A percentile compares a stretch with the other conserved stretches of the same genome.
Evolutionary conservation across 1,140 invertebrate species (phyloP).

Genomic region (Heliconius congener): DNA sequence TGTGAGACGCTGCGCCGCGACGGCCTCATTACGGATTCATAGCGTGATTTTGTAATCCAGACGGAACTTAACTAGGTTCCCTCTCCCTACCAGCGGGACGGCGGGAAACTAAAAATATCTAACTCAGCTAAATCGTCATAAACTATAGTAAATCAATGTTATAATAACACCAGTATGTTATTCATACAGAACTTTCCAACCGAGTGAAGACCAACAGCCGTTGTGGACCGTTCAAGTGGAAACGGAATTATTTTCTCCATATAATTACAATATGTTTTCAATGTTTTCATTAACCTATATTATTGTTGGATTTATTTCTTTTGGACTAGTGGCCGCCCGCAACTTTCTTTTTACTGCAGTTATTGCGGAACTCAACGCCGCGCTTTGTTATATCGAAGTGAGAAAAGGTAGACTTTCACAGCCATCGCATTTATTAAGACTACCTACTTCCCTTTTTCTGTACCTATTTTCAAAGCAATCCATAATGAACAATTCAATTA

Average conservation of each 20-base stretch:
- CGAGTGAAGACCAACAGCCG: slow-evolving; percentile 16
- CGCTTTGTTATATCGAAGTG: no score
- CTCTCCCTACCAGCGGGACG: background rate
- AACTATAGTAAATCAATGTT: background rate
- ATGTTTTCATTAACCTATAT: slow-evolving; percentile 9
- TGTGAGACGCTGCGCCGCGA: no score
- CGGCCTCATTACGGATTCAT: no score
- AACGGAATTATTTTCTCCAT: slow-evolving; percentile 25
- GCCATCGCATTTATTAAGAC: no score
- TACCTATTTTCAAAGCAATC: no score
- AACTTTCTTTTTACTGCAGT: no score
- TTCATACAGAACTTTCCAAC: slow-evolving; percentile 16
- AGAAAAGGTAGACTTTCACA: no score
- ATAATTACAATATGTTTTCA: slow-evolving; percentile 12
- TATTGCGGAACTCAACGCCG: no score
- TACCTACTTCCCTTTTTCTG: no score
- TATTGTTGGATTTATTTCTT: background rate
- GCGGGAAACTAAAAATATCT: background rate
- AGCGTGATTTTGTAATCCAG: no score
- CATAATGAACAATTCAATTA: no score
- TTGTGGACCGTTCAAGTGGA: slow-evolving; percentile 25
- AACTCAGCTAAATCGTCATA: background rate
- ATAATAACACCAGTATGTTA: background rate
- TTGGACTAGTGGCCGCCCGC: background rate
- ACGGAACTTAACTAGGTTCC: no score